Percentiles rank a stretch among this genome's conserved stretches.
Evolutionary conservation across 1,140 invertebrate species (phyloP).

Genomic region (Diploscapter pachys): DNA sequence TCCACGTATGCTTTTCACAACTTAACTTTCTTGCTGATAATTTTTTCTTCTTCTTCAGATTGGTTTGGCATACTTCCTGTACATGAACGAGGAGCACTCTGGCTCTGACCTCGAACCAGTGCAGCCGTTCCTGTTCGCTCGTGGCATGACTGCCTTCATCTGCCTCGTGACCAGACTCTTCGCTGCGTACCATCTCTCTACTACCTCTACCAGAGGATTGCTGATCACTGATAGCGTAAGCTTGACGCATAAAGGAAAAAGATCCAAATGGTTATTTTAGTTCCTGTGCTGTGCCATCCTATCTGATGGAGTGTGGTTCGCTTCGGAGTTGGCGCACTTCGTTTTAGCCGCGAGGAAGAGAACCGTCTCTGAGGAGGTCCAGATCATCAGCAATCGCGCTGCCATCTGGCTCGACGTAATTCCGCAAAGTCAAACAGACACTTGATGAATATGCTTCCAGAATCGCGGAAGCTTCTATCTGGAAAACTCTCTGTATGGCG

Average conservation of each 20-base stretch:
- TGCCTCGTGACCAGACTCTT: conserved; percentile 37
- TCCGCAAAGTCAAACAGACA: background rate
- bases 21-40: background rate
- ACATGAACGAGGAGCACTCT: conserved; percentile 9
- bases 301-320: conserved; percentile 26
- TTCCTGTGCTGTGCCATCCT: conserved; percentile 29
- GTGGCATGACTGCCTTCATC: conserved; percentile 29
- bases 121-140: conserved; percentile 31
- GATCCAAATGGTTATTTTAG: conserved; percentile 6
- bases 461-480: conserved; percentile 28
- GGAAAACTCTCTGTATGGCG: conserved; percentile 33
- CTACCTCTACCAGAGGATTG: conserved; percentile 29
- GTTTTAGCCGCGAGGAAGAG: conserved; percentile 6
- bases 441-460: conserved; percentile 1
- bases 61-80: conserved; percentile 30
- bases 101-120: conserved; percentile 1
- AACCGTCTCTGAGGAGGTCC: conserved; percentile 25
- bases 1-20: conserved; percentile 26
- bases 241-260: background rate
- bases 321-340: conserved; percentile 25
- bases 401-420: conserved; percentile 33
- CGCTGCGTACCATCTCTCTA: conserved; percentile 30
- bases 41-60: conserved; percentile 1
- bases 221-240: conserved; percentile 31
- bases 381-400: conserved; percentile 31